Conservation (phyloP, 30 jellyfish, hydroid and myxozoan species). For the Calvadosia cruxmelitensis region DNA sequence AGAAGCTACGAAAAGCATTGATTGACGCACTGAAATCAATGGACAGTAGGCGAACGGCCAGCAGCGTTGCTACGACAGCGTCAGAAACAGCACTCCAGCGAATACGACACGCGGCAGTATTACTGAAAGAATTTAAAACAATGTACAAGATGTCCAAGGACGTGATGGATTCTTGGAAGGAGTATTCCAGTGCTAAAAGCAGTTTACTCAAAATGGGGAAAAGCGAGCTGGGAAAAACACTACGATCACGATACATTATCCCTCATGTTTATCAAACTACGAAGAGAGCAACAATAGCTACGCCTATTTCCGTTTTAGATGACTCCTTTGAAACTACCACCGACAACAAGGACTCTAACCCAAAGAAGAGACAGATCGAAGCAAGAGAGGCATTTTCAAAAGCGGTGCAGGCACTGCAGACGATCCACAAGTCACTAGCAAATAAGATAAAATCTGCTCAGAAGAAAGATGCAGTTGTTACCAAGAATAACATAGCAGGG, state of each 20-base stretch:
- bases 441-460: no score
- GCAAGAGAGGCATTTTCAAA: constrained; percentile 2
- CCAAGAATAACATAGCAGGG: background rate
- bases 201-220: constrained; percentile 32
- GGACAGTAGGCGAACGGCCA: constrained; percentile 36
- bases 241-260: background rate
- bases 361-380: background rate
- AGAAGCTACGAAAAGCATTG: constrained; percentile 72
- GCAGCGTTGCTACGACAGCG: constrained; percentile 27
- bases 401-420: background rate
- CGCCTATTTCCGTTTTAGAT: constrained; percentile 32
- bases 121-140: constrained; percentile 62
- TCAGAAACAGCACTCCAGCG: constrained; percentile 37
- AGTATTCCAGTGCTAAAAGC: constrained; percentile 43
- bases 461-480: background rate
- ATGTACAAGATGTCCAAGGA: constrained; percentile 70
- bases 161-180: constrained; percentile 60
- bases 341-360: background rate
- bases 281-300: constrained; percentile 27
- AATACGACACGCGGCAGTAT: constrained; percentile 76
- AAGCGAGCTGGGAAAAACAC: constrained; percentile 18
- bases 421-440: background rate
- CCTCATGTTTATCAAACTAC: background rate
- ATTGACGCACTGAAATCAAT: constrained; percentile 80
- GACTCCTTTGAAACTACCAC: constrained; percentile 9